phyloP scores from a whole-genome alignment of 1,140 invertebrate genomes.

The Ceratosolen fusciceps region DNA sequence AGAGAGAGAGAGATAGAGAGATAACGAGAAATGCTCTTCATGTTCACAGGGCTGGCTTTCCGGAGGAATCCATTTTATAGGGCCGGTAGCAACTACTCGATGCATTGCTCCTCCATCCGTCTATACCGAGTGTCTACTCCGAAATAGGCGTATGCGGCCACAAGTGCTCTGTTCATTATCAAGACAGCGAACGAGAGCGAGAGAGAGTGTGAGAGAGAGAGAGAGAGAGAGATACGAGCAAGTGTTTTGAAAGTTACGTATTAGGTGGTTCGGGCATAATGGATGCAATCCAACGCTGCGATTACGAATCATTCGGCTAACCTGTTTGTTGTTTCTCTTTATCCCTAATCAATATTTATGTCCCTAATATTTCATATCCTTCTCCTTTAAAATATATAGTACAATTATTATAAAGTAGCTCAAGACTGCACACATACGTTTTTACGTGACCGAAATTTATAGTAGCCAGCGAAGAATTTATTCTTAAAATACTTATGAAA shows the following conservation, averaged over 20 bases:
- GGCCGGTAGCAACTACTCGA: conserved; percentile 30
- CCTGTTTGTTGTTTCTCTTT: too few relatives aligned
- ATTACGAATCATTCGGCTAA: conserved; percentile 61
- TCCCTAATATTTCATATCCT: too few relatives aligned
- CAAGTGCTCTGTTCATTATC: neutral
- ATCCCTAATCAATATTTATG: too few relatives aligned
- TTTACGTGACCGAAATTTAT: too few relatives aligned
- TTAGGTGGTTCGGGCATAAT: conserved; percentile 61
- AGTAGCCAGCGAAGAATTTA: too few relatives aligned
- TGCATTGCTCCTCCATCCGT: conserved; percentile 46
- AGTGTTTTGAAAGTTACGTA: conserved; percentile 61
- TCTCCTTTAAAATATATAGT: too few relatives aligned
- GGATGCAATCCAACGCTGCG: conserved; percentile 64
- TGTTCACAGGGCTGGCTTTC: neutral
- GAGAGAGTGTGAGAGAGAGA: neutral
- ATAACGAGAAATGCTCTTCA: neutral
- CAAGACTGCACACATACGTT: too few relatives aligned
- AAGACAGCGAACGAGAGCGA: neutral
- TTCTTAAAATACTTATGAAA: too few relatives aligned
- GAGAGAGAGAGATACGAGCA: neutral
- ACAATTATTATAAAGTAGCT: too few relatives aligned
- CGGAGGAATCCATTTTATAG: conserved; percentile 54
- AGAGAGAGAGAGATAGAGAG: neutral
- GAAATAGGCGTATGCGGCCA: neutral
- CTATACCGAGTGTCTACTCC: neutral